Conservation (phyloP, 2,888 invertebrate species). For the Carcina quercana region DNA sequence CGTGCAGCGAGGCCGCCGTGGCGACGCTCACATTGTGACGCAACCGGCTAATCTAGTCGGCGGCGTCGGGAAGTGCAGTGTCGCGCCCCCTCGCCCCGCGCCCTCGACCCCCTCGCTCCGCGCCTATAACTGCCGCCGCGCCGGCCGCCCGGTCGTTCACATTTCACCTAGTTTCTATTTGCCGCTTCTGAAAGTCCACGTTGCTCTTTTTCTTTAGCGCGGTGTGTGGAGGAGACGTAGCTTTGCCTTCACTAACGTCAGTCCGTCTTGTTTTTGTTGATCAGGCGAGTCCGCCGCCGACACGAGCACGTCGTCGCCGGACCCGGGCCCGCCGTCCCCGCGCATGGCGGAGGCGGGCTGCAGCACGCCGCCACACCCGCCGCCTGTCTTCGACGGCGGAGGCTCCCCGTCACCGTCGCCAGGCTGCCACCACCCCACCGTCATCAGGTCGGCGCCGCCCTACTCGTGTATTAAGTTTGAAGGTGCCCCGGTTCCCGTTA, state of each 20-base stretch:
- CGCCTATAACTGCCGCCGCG: slow-evolving; percentile 57
- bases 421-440: slow-evolving; percentile 64
- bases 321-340: slow-evolving; percentile 90
- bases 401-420: slow-evolving; percentile 58
- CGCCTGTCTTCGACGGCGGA: slow-evolving; percentile 68
- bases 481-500: slow-evolving; percentile 54
- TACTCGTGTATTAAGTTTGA: slow-evolving; percentile 76
- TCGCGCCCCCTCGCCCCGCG: slow-evolving; percentile 68
- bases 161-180: slow-evolving; percentile 73
- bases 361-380: slow-evolving; percentile 76
- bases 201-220: slow-evolving; percentile 49
- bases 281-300: slow-evolving; percentile 95
- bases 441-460: slow-evolving; percentile 73
- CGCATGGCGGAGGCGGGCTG: slow-evolving; percentile 81
- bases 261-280: slow-evolving; percentile 43
- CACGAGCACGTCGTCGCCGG: slow-evolving; percentile 94
- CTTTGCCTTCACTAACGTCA: slow-evolving; percentile 42
- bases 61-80: slow-evolving; percentile 74
- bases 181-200: slow-evolving; percentile 55
- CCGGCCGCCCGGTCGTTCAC: slow-evolving; percentile 67
- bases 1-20: slow-evolving; percentile 25
- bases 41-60: slow-evolving; percentile 73
- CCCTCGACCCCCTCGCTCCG: slow-evolving; percentile 66
- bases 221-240: slow-evolving; percentile 29
- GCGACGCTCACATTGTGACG: slow-evolving; percentile 60